Base-by-base conservation (phyloP, 2,888 invertebrate genomes). In the Esperia sulphurella region DNA sequence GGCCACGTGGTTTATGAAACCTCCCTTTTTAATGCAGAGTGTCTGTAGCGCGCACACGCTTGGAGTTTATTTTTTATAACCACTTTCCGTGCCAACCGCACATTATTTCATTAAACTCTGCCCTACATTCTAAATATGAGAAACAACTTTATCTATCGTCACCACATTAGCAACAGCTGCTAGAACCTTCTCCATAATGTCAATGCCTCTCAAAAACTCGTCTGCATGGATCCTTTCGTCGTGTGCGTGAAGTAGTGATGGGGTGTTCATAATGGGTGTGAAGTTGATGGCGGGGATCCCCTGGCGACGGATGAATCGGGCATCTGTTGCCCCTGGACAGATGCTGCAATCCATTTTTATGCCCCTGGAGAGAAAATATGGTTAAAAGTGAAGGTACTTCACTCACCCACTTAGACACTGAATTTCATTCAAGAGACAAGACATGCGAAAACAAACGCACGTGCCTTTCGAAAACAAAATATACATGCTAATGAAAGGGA, bases 271-370 rank as follows among this genome's bases (percentile, higher is more conserved):
- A 76, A 97, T 94, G 0, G 96, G 96, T 0, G 95, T 94, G 72
- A 97, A 95, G 45, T 95, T 94, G 59, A 97, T 88, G 0, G 95
- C 95, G 3, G 96, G 95, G 46, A 95, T 91, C 10, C 94, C 95
- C 51, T 92, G 83, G 80, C 81, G 81, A 61, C 98, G 92, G 10
- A 97, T 76, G 69, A 92, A 97, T 40, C 97, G 92, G 52, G 95
- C 95, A 69, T 98, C 98, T 0, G 98, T 97, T 28, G 94, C 95
- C 3, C 96, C 98, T 0, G 96, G 94, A 66, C 97, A 97, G 28
- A 95, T 94, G 57, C 57, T 43, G n/a, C 63, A 54, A 1, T 54
- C 54, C 9, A 82, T 9, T 14, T 67, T 55, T 8, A 65, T 52
- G 6, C 72, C 79, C 71, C 83, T 84, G 65, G 21, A 63, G 21